phyloP scores from a whole-genome alignment of 1,140 invertebrate species.

The Venturia canescens region DNA sequence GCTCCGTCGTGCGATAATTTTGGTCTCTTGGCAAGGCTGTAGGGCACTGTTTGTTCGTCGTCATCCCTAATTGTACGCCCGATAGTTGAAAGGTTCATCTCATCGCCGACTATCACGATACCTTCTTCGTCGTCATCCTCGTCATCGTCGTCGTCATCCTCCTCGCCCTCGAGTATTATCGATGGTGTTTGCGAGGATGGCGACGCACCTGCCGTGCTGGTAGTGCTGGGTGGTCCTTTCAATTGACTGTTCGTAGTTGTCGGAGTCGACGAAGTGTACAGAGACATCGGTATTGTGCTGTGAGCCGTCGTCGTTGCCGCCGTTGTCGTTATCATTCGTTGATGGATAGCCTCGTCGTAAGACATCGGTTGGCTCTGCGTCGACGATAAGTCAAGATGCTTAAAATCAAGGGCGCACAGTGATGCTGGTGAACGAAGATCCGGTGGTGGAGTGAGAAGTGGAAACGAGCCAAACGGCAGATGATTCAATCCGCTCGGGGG shows the following conservation, averaged over 20 bases:
- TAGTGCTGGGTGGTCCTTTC: slow-evolving; percentile 58
- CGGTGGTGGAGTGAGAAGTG: slow-evolving; percentile 85
- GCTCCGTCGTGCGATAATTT: slow-evolving; percentile 79
- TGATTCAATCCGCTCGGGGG: slow-evolving; percentile 80
- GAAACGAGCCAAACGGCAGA: slow-evolving; percentile 86
- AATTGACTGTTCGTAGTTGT: slow-evolving; percentile 74
- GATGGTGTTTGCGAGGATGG: slow-evolving; percentile 68
- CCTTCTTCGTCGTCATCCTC: slow-evolving; percentile 81
- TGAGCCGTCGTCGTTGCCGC: slow-evolving; percentile 50
- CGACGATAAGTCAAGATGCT: slow-evolving; percentile 81
- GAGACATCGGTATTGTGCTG: slow-evolving; percentile 38
- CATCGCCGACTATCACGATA: slow-evolving; percentile 59
- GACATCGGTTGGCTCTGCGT: slow-evolving; percentile 63
- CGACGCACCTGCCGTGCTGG: slow-evolving; percentile 62
- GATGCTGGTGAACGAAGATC: slow-evolving; percentile 82
- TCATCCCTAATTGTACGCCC: slow-evolving; percentile 59
- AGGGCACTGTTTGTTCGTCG: slow-evolving; percentile 82
- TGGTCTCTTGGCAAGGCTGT: slow-evolving; percentile 82
- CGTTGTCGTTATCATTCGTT: slow-evolving; percentile 69
- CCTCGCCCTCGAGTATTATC: slow-evolving; percentile 62
- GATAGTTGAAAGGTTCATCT: slow-evolving; percentile 54
- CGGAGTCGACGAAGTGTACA: slow-evolving; percentile 54
- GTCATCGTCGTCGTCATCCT: slow-evolving; percentile 76
- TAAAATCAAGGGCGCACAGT: slow-evolving; percentile 82
- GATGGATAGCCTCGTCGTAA: slow-evolving; percentile 73